These are phyloP conservation scores for Polydrusus tereticollis DNA, from an alignment of 2,888 invertebrate genomes.

Conservation along the genomic window DNA sequence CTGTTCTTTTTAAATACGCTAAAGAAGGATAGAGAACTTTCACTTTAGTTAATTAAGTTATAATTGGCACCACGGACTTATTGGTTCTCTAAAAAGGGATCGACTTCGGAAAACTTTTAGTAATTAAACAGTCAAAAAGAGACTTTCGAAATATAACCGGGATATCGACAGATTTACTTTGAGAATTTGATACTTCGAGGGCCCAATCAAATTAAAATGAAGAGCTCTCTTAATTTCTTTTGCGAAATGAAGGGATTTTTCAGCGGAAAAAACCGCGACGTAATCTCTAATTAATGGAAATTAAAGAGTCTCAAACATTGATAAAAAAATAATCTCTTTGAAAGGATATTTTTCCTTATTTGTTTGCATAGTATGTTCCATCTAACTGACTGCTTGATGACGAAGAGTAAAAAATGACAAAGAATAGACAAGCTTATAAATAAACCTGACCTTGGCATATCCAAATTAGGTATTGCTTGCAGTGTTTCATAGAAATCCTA, in stretches of 20 bases:
- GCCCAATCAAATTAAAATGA: constrained; percentile 49
- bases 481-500: too few species aligned
- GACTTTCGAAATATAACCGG: constrained; percentile 46
- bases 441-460: too few species aligned
- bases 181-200: constrained; percentile 41
- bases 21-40: constrained; percentile 18
- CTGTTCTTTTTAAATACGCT: too few species aligned
- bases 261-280: constrained; percentile 40
- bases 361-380: too few species aligned
- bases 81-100: constrained; percentile 51
- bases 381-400: too few species aligned
- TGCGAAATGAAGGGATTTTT: constrained; percentile 34
- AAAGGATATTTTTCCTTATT: not conserved
- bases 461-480: too few species aligned
- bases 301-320: constrained; percentile 60
- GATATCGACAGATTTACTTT: constrained; percentile 52
- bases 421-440: too few species aligned
- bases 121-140: constrained; percentile 52
- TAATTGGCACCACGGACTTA: constrained; percentile 48
- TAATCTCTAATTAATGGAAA: constrained; percentile 50
- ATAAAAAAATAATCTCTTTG: constrained; percentile 49
- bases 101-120: constrained; percentile 49
- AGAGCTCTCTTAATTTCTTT: constrained; percentile 47
- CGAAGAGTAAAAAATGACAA: too few species aligned
- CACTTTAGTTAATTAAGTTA: constrained; percentile 51